Percentiles rank a stretch among this genome's conserved stretches.
Conservation (phyloP, 2,113 vertebrate species). For the Salvelinus fontinalis region DNA sequence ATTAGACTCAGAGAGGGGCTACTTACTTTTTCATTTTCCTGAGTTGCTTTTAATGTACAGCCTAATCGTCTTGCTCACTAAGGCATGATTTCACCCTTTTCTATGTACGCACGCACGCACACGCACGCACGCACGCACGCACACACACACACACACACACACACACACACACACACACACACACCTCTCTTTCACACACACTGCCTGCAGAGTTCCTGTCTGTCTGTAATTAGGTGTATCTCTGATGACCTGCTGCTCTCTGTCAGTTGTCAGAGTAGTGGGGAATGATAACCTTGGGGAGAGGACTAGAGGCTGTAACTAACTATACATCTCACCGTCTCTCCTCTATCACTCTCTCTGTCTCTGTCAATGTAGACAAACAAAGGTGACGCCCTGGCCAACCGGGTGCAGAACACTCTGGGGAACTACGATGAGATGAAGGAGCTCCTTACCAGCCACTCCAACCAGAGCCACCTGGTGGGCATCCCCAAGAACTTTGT, state of each 20-base stretch:
- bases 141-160: no score
- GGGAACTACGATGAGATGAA: constrained; percentile 97
- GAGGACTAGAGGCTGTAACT: constrained; percentile 27
- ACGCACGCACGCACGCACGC: no score
- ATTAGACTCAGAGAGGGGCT: not conserved
- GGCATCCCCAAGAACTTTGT: constrained; percentile 93
- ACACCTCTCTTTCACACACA: not conserved
- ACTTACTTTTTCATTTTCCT: not conserved
- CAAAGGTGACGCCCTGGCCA: constrained; percentile 94
- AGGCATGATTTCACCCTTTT: not conserved
- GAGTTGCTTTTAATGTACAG: not conserved
- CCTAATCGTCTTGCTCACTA: constrained; percentile 7
- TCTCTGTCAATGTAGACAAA: constrained; percentile 78
- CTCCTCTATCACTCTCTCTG: constrained; percentile 13
- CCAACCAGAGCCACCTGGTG: constrained; percentile 95
- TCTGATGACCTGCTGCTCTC: constrained; percentile 38
- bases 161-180: not conserved
- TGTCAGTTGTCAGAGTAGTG: constrained; percentile 7
- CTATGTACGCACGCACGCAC: not conserved
- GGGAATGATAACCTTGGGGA: constrained; percentile 27
- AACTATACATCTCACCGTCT: constrained; percentile 31
- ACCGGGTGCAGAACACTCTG: constrained; percentile 90
- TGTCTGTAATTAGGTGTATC: not conserved
- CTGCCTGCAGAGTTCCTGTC: not conserved
- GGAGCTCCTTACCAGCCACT: constrained; percentile 90